Evolutionary conservation across 2,888 invertebrate species (phyloP).

Genomic region (Ceraclea dissimilis): DNA sequence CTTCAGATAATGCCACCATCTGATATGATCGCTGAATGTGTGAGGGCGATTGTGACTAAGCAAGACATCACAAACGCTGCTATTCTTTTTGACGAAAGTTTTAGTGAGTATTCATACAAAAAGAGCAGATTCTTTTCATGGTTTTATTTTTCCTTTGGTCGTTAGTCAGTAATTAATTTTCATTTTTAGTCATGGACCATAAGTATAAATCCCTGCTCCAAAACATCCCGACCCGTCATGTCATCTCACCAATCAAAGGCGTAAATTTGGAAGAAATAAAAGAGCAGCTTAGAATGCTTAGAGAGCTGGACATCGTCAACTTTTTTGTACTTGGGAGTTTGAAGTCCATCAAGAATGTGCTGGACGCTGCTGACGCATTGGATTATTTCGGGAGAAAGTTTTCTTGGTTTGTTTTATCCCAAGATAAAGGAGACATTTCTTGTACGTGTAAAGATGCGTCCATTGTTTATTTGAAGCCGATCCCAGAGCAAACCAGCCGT

Average conservation of each 20-base stretch:
- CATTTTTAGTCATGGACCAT: conserved; percentile 74
- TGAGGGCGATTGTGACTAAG: conserved; percentile 70
- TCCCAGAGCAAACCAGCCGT: conserved; percentile 58
- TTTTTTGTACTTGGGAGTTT: conserved; percentile 77
- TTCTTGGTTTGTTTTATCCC: conserved; percentile 79
- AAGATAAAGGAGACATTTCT: conserved; percentile 64
- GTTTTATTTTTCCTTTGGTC: too few species aligned
- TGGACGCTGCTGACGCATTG: conserved; percentile 64
- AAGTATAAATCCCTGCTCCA: conserved; percentile 85
- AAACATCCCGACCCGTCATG: conserved; percentile 84
- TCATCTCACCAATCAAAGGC: conserved; percentile 62
- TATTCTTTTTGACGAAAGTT: conserved; percentile 81
- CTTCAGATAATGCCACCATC: conserved; percentile 81
- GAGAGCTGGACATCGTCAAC: conserved; percentile 81
- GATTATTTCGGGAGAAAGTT: conserved; percentile 77
- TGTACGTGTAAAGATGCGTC: conserved; percentile 73
- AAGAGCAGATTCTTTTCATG: too few species aligned
- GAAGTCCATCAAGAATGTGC: conserved; percentile 59
- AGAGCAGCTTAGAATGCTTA: conserved; percentile 62
- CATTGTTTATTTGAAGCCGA: conserved; percentile 66
- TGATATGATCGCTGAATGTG: conserved; percentile 75
- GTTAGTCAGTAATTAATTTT: not conserved
- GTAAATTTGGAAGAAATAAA: conserved; percentile 55
- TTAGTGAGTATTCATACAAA: conserved; percentile 48
- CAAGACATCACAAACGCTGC: conserved; percentile 89